Conservation (phyloP, 2,888 invertebrate species). For the Drosophila pegasa region DNA sequence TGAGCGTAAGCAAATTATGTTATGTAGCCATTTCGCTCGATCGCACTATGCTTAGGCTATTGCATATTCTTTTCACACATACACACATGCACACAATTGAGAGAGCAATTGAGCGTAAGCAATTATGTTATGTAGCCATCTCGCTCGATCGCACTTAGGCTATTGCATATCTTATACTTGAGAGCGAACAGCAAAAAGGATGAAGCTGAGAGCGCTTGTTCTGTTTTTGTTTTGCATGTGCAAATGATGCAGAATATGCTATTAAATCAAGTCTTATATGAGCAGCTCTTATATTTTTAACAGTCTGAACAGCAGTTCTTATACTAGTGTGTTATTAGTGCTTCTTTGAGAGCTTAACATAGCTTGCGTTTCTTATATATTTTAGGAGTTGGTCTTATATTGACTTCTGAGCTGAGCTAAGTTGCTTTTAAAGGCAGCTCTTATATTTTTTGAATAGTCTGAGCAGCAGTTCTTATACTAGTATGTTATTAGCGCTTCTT, state of each 20-base stretch:
- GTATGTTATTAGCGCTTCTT: no score
- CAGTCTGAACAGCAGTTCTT: no score
- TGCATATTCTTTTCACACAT: no score
- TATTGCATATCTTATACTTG: not conserved
- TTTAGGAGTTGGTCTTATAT: no score
- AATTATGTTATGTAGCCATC: not conserved
- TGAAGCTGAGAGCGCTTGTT: not conserved
- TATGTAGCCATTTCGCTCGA: constrained; percentile 1
- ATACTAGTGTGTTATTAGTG: no score
- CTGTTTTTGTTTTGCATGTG: not conserved
- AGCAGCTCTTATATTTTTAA: not conserved
- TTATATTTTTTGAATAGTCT: no score
- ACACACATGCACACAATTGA: not conserved
- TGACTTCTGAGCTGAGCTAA: no score
- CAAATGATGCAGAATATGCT: not conserved
- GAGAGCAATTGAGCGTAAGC: not conserved
- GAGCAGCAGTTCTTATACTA: no score
- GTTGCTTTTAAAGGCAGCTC: no score
- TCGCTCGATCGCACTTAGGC: constrained; percentile 2
- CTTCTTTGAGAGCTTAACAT: no score
- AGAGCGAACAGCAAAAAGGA: not conserved
- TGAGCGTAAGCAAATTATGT: not conserved
- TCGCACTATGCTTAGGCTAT: not conserved
- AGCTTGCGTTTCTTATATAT: no score
- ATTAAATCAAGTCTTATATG: not conserved